Base-by-base conservation (phyloP, 2,113 vertebrate genomes). In the Glaucomys volans region DNA sequence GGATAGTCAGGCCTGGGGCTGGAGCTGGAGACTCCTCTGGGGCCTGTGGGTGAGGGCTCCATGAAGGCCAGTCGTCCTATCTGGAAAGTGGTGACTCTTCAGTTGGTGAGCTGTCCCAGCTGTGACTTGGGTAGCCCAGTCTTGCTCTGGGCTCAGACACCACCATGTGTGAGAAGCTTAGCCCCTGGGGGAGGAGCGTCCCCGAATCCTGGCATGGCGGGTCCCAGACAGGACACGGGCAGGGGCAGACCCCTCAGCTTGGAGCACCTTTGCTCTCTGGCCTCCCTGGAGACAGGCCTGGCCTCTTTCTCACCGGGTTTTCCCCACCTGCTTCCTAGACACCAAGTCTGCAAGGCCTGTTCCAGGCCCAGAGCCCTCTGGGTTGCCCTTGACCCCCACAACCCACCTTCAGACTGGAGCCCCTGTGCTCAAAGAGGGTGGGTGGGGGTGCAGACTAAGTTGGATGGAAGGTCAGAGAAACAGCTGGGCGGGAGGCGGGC, bases 401-500 rank as follows among this genome's bases (percentile, higher is more conserved):
- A 59, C 42, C 37, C 11, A 26, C 26, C 44, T 22, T 72, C 16
- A 8, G 72, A 30, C 37, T 6, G 28, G 66, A 13, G 47, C 37
- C 35, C 1, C 24, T 0, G 26, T 28, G 24, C 59, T 26, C 8
- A 9, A 28, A 24, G 24, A 28, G 24, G 6, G 8, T 57, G 54
- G 18, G 54, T 22, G 54, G 20, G 54, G 54, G 20, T 18, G 6
- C 22, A 24, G 3, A 28, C 59, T 28, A 4, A 26, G 24, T 0
- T 50, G 17, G 28, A 26, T 1, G 26, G 12, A 26, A 18, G 0
- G 17, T 1, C 6, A 8, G 0, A 17, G 86, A 17, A 18, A 32
- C 20, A 18, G 24, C 14, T 0, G 1, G 20, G 20, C 4, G 0
- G 32, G 67, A n/a, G 44, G 5, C 62, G 64, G 8, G 30, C 40